Base-by-base conservation (phyloP, 1,140 invertebrate species). In the Lerema accius region DNA sequence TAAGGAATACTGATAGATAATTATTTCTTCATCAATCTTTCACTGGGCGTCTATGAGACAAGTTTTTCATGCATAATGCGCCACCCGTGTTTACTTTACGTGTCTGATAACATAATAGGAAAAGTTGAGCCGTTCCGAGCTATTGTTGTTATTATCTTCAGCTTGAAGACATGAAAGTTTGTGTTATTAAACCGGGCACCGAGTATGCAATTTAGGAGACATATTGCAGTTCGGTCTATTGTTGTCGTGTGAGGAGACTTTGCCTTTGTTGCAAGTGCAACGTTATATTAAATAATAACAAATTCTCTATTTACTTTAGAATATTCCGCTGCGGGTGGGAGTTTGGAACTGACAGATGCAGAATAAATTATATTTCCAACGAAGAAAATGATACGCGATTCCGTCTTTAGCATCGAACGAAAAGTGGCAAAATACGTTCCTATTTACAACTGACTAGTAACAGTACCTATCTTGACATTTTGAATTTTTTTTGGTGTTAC, bases 141-240 rank as follows among this genome's bases (percentile, higher is more conserved):
- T 43, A 56, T 26, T 56, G 53, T 55, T 55, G 39, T 51, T 64
- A 17, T 59, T 60, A 50, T 43, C 37, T 50, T 28, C 23, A 56
- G 53, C 53, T 43, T 56, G 14, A 56, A 56, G 53, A 40, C 26
- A 56, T 45, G 53, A 56, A 56, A 56, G 39, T 56, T 56, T 28
- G 40, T 10, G 46, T 56, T 56, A 45, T 56, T 56, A 56, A 56
- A 43, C 53, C 28, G 23, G 42, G 51, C 45, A 56, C 40, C 7
- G 26, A 32, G 40, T 56, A 56, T 56, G 53, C 40, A 56, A 56
- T 56, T 56, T 56, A 9, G 53, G 53, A 43, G 53, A 56, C 40
- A 56, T 45, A 19, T 35, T 53, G 35, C 40, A 56, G 19, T 56
- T 16, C 11, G 32, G 32, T 28, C 4, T 51, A 35, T 13, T 35